Conservation (phyloP, 2,113 vertebrate genomes). For the Psittacus erithacus region DNA sequence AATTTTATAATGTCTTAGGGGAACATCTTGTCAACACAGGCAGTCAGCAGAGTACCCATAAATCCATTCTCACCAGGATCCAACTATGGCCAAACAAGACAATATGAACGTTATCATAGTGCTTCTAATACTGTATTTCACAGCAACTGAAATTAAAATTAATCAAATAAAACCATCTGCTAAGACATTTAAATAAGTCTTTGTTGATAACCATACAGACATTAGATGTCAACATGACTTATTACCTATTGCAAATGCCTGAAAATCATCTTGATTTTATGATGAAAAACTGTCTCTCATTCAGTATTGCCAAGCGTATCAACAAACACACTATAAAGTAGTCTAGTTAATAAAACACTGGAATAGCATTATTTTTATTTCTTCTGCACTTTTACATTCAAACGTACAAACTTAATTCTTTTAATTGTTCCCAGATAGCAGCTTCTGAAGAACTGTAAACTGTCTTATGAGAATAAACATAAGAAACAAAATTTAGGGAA, state of each 20-base stretch:
- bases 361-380: neutral
- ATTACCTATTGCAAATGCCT: neutral
- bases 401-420: neutral
- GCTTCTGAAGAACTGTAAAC: neutral
- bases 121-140: neutral
- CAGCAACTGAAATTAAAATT: neutral
- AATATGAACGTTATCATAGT: neutral
- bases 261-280: neutral
- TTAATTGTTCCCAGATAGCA: neutral
- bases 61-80: neutral
- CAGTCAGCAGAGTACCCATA: neutral
- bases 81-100: neutral
- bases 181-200: neutral
- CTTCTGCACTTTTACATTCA: neutral
- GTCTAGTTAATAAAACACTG: neutral
- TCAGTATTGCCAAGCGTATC: neutral
- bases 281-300: neutral
- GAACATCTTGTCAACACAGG: neutral
- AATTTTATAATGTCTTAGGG: neutral
- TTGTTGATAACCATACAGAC: neutral
- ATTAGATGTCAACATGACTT: neutral
- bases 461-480: neutral
- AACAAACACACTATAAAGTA: neutral
- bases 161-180: neutral
- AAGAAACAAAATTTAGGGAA: neutral